A percentile compares a stretch with the other conserved stretches of the same genome.
Conservation (phyloP, 2,113 vertebrate genomes). For the Sceloporus undulatus region DNA sequence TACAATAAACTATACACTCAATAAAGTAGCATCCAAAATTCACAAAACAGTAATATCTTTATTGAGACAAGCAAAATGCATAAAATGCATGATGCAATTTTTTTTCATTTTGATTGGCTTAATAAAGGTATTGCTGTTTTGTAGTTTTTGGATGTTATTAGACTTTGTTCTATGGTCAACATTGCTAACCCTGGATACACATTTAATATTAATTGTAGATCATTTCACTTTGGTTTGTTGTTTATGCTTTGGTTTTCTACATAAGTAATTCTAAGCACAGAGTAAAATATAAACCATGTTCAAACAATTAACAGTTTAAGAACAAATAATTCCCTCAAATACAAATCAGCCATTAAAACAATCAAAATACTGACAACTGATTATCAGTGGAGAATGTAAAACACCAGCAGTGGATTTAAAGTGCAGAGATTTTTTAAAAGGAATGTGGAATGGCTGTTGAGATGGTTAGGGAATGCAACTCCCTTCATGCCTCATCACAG, state of each 20-base stretch:
- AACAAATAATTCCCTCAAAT: neutral
- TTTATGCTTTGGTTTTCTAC: neutral
- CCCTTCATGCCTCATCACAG: too few relatives aligned
- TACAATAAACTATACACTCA: too few relatives aligned
- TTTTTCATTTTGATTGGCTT: neutral
- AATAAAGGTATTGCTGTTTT: neutral
- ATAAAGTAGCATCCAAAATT: too few relatives aligned
- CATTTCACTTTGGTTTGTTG: neutral
- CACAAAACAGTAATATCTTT: too few relatives aligned
- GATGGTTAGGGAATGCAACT: too few relatives aligned
- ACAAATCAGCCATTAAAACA: neutral
- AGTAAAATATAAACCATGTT: neutral
- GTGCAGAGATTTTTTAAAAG: neutral
- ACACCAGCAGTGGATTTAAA: constrained; percentile 4
- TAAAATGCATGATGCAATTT: too few relatives aligned
- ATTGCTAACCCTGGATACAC: neutral
- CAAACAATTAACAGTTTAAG: neutral
- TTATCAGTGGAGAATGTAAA: neutral
- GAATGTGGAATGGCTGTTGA: too few relatives aligned
- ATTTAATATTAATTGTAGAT: neutral
- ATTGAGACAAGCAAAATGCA: too few relatives aligned
- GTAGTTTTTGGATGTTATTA: too few relatives aligned
- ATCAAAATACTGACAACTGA: neutral
- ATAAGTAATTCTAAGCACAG: neutral
- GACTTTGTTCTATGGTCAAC: neutral